Percentiles rank a stretch among this genome's conserved stretches.
Conservation (phyloP, 2,797 vertebrate genomes). For the Smutsia gigantea region DNA sequence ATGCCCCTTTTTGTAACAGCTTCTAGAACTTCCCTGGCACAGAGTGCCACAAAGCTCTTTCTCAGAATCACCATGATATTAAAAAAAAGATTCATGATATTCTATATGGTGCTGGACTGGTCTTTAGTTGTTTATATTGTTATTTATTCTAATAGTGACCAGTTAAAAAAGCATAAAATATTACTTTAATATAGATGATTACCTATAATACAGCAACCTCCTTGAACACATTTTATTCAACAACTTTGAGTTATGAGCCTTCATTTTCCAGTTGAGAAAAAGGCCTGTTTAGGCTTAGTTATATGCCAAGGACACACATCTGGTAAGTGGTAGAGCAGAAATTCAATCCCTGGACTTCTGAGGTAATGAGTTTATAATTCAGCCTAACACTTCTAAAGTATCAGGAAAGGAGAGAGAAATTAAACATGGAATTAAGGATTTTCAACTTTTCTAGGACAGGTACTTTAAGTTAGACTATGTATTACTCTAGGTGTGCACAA, state of each 20-base stretch:
- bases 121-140: not conserved
- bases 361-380: constrained; percentile 49
- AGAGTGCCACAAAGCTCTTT: not conserved
- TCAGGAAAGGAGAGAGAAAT: constrained; percentile 37
- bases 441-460: constrained; percentile 1
- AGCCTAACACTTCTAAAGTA: constrained; percentile 5
- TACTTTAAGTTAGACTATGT: constrained; percentile 17
- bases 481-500: constrained; percentile 1
- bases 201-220: not conserved
- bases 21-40: not conserved
- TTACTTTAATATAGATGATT: not conserved
- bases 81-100: not conserved
- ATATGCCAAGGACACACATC: not conserved
- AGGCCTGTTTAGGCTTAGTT: not conserved
- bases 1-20: not conserved
- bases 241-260: not conserved
- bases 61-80: not conserved
- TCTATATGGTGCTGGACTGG: not conserved
- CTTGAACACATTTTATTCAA: constrained; percentile 43
- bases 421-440: constrained; percentile 55
- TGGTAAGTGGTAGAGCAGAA: not conserved
- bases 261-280: not conserved
- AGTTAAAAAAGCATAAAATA: not conserved
- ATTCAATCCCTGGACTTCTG: not conserved
- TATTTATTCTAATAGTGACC: not conserved